Conservation (phyloP, 2,888 invertebrate genomes). For the Sinohyriopsis cumingii region DNA sequence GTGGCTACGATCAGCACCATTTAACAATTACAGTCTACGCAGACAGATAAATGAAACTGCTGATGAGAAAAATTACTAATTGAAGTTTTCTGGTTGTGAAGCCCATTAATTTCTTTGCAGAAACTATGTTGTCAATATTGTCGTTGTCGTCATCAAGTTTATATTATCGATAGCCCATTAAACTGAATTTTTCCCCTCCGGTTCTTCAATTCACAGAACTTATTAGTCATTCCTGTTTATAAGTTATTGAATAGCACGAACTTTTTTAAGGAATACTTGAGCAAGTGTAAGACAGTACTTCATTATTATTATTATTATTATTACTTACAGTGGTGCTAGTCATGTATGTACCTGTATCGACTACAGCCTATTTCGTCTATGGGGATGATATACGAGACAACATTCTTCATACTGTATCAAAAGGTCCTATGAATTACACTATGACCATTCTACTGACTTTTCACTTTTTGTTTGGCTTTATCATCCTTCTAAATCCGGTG, state of each 20-base stretch:
- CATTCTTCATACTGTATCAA: slow-evolving; percentile 9
- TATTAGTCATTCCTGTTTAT: no score
- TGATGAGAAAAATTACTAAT: no score
- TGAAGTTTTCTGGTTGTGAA: no score
- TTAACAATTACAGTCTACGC: no score
- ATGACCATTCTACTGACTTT: slow-evolving; percentile 6
- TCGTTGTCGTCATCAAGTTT: no score
- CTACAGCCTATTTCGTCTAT: slow-evolving; percentile 1
- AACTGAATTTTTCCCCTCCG: no score
- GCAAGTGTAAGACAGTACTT: not conserved
- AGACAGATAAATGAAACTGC: no score
- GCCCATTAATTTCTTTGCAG: no score
- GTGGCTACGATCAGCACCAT: no score
- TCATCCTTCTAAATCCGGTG: slow-evolving; percentile 7
- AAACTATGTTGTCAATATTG: no score
- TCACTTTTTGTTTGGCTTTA: slow-evolving; percentile 3
- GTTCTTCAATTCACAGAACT: no score
- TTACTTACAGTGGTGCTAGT: slow-evolving; percentile 7
- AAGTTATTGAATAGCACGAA: not conserved
- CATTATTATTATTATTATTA: not conserved
- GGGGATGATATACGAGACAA: slow-evolving; percentile 5
- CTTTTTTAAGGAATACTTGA: not conserved
- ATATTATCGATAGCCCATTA: no score
- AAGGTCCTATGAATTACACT: not conserved
- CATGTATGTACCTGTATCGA: slow-evolving; percentile 4